Conservation (phyloP, 2,888 invertebrate genomes). For the Eledona agricola region DNA sequence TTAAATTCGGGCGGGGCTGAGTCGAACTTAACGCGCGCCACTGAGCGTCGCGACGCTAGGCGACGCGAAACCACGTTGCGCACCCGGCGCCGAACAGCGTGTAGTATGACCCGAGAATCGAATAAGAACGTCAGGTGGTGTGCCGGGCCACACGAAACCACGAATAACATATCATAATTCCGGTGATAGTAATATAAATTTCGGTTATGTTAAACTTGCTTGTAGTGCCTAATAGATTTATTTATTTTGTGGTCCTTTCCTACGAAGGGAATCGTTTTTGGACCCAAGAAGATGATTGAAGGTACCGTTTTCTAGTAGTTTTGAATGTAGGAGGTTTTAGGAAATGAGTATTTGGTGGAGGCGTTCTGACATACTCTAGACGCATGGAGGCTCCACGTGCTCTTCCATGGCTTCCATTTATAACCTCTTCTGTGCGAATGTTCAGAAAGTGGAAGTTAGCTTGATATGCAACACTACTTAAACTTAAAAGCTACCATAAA, state of each 20-base stretch:
- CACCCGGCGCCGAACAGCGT: conserved; percentile 55
- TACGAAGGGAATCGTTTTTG: conserved; percentile 39
- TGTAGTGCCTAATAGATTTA: conserved; percentile 51
- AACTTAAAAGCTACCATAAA: conserved; percentile 17
- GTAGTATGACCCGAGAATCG: conserved; percentile 57
- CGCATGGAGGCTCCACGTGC: conserved; percentile 26
- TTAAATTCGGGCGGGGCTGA: conserved; percentile 39
- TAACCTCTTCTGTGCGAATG: conserved; percentile 9
- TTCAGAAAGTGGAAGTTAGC: background rate
- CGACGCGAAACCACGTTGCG: conserved; percentile 52
- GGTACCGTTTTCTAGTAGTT: conserved; percentile 34
- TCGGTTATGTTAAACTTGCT: conserved; percentile 41
- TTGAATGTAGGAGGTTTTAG: background rate
- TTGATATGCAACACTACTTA: conserved; percentile 2
- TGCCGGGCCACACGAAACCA: conserved; percentile 49
- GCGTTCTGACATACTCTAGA: conserved; percentile 13
- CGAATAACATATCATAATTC: conserved; percentile 54
- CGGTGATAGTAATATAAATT: conserved; percentile 46
- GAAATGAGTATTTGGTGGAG: too few relatives aligned
- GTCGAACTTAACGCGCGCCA: conserved; percentile 45
- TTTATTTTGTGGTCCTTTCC: conserved; percentile 44
- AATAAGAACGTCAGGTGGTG: conserved; percentile 51
- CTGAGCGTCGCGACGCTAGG: conserved; percentile 50
- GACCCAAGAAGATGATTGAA: conserved; percentile 42
- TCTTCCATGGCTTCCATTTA: conserved; percentile 16